Evolutionary conservation across 2,113 vertebrate genomes (phyloP).

Genomic region (Cygnus atratus): DNA sequence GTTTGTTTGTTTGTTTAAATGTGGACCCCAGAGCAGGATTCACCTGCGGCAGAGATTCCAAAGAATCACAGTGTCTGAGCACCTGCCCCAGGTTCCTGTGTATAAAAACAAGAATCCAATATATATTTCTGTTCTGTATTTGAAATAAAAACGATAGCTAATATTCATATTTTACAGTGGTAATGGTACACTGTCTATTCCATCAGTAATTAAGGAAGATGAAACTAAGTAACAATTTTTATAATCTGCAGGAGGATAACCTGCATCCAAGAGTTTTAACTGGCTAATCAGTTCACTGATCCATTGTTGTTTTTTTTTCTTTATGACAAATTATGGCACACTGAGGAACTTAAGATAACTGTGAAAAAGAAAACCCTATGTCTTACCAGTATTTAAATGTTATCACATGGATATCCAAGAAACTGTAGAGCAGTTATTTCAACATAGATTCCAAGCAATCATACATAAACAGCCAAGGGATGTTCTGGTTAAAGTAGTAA

Average conservation of each 20-base stretch:
- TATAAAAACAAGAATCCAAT: background rate
- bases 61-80: background rate
- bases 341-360: background rate
- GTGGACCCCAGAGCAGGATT: rapidly evolving
- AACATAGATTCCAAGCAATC: background rate
- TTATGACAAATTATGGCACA: background rate
- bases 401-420: background rate
- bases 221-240: constrained; percentile 18
- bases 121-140: background rate
- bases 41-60: background rate
- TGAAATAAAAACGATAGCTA: background rate
- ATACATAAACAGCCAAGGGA: background rate
- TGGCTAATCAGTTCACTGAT: constrained; percentile 28
- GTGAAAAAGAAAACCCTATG: background rate
- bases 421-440: background rate
- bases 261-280: constrained; percentile 12
- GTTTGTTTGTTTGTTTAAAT: background rate
- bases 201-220: constrained; percentile 30
- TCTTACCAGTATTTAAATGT: background rate
- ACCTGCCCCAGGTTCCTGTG: background rate
- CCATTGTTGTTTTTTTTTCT: background rate
- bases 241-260: background rate
- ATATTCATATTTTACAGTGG: background rate
- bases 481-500: background rate
- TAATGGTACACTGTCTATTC: background rate